Conservation (phyloP, 2,888 invertebrate species). For the Archaeoteleia sp. region DNA sequence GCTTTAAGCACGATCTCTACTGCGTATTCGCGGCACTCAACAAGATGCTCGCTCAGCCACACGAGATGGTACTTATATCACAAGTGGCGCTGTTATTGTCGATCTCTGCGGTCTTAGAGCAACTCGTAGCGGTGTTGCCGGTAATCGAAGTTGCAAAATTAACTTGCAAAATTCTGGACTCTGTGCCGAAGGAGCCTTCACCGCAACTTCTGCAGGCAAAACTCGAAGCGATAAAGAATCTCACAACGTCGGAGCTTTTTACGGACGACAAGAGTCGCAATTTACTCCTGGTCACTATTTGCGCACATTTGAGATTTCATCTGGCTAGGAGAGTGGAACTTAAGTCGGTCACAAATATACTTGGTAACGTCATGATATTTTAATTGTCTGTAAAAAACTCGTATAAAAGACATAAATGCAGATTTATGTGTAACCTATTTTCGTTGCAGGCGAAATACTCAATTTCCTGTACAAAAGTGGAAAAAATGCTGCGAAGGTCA, state of each 20-base stretch:
- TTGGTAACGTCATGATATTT: constrained; percentile 75
- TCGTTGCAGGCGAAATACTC: constrained; percentile 82
- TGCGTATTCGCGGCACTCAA: constrained; percentile 87
- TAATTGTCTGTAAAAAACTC: no score
- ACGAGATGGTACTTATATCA: constrained; percentile 85
- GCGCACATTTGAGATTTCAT: constrained; percentile 89
- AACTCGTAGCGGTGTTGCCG: constrained; percentile 84
- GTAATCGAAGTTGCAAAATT: constrained; percentile 87
- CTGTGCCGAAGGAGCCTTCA: constrained; percentile 81
- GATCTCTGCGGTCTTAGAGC: constrained; percentile 89
- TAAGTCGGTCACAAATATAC: constrained; percentile 88
- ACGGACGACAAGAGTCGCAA: constrained; percentile 89
- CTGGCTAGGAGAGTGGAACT: constrained; percentile 88
- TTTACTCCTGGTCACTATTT: constrained; percentile 87
- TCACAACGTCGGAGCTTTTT: constrained; percentile 84
- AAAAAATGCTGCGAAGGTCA: constrained; percentile 77
- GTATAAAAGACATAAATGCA: no score
- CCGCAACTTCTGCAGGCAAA: constrained; percentile 87
- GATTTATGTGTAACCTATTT: no score
- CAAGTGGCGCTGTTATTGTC: constrained; percentile 89
- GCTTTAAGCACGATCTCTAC: constrained; percentile 87
- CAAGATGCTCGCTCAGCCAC: constrained; percentile 83
- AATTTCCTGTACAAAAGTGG: constrained; percentile 79
- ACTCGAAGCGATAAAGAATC: constrained; percentile 87
- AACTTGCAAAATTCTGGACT: constrained; percentile 87